These are phyloP conservation scores for Dendrocopos noguchii DNA, from an alignment of 2,113 vertebrate genomes.

Conservation along the genomic window DNA sequence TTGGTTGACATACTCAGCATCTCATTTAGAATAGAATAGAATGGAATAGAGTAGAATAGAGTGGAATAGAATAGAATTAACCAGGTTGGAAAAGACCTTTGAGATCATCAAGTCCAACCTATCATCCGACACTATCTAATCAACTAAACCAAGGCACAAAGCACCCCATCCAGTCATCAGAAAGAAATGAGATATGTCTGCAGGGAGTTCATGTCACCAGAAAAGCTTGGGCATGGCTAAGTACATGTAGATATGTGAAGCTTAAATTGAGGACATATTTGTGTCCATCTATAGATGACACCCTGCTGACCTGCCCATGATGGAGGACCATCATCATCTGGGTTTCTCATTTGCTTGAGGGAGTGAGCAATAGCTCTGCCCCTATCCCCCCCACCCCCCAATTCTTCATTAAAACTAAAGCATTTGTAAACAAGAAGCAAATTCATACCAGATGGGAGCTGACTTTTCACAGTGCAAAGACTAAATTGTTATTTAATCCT, in stretches of 20 bases:
- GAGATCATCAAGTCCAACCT: too few relatives aligned
- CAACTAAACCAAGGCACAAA: too few relatives aligned
- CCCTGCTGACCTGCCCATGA: not conserved
- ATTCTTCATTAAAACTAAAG: conserved; percentile 8
- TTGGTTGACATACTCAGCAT: too few relatives aligned
- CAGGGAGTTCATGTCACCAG: not conserved
- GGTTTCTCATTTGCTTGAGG: not conserved
- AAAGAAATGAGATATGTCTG: not conserved
- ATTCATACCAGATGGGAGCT: conserved; percentile 29
- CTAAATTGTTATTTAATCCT: conserved; percentile 33
- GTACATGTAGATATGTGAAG: not conserved
- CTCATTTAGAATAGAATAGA: too few relatives aligned
- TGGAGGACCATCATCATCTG: not conserved
- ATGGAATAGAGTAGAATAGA: too few relatives aligned
- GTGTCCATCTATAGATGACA: not conserved
- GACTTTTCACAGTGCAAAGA: conserved; percentile 15
- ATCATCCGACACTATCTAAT: too few relatives aligned
- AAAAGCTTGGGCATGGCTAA: not conserved
- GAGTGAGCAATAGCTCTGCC: not conserved
- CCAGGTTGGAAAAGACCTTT: too few relatives aligned
- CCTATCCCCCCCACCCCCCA: not conserved
- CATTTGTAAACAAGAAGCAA: conserved; percentile 46
- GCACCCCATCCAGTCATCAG: not conserved
- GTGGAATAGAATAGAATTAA: too few relatives aligned
- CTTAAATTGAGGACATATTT: not conserved